Conservation (phyloP, 2,113 vertebrate species). For the Merops nubicus region DNA sequence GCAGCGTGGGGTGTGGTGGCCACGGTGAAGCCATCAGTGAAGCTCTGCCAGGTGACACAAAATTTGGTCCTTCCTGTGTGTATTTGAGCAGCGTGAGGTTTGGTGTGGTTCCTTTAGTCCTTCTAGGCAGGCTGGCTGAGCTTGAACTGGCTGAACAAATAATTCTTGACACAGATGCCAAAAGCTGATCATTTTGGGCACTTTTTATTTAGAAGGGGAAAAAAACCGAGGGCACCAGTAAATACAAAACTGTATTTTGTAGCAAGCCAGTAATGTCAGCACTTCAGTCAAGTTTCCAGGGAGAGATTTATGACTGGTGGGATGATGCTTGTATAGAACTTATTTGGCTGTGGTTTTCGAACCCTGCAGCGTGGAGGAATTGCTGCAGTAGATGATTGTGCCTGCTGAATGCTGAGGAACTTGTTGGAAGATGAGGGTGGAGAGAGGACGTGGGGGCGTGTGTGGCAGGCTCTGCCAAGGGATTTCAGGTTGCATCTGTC, state of each 20-base stretch:
- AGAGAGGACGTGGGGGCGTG: neutral
- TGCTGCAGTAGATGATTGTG: neutral
- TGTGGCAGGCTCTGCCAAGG: neutral
- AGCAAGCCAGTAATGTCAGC: slow-evolving; percentile 6
- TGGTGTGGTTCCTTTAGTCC: neutral
- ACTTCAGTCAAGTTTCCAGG: slow-evolving; percentile 13
- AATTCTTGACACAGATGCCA: neutral
- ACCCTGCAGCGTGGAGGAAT: neutral
- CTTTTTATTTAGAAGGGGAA: neutral
- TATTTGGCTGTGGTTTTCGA: slow-evolving; percentile 9
- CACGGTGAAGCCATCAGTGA: accelerated
- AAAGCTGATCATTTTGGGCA: neutral
- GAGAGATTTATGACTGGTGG: slow-evolving; percentile 44
- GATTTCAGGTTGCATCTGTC: neutral
- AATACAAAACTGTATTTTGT: neutral
- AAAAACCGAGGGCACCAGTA: neutral
- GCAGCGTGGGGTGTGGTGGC: accelerated
- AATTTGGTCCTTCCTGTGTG: accelerated
- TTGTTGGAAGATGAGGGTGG: neutral
- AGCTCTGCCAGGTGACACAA: accelerated
- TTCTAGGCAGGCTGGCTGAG: neutral
- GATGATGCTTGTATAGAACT: neutral
- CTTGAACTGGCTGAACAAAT: neutral
- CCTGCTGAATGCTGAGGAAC: neutral
- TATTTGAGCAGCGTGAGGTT: neutral